Evolutionary conservation across 2,888 invertebrate species (phyloP), one percentile per base, ranked within the genome.

Genomic region (Atherix ibis): DNA sequence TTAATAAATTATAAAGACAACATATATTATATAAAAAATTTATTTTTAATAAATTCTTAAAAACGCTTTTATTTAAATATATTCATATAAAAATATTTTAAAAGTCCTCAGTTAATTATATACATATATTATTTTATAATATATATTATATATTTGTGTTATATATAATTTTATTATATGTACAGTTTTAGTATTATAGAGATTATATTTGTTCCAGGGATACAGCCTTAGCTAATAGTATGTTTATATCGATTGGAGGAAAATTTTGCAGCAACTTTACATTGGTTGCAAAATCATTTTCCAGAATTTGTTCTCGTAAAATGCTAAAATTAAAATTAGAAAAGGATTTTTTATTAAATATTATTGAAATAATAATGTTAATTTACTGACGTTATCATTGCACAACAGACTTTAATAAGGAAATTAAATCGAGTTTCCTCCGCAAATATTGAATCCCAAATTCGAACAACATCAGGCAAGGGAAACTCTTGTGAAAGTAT

Each of bases 371-470:
- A 16, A 29, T 29, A 30, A 18, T 12, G 9, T 25, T 17, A 2
- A 24, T 15, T n/a, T 31, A 32, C 87, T 75, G 68, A 92, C 89
- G 92, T 68, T 46, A 98, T 83, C 97, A 98, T 98, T 49, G 95
- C 88, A 65, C 91, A 87, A 61, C 95, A 95, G 37, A 95, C 79
- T 54, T 81, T 75, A 41, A 91, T 80, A 3, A 97, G 74, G 53
- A 91, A 94, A 49, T 82, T 75, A 56, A 97, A 95, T 50, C 97
- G 71, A 35, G 78, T 70, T 33, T 76, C 69, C 60, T 95, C 94
- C 1, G 95, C 79, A 55, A 98, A 88, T 33, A 98, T 62, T 0
- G 92, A 84, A 58, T 98, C 98, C 98, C 98, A 98, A 50, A 98
- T 80, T 42, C 94, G 71, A 49, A 97, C 76, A 1, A 98, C 91